phyloP scores from a whole-genome alignment of 2,888 invertebrate species.

The Choreutis nemorana region DNA sequence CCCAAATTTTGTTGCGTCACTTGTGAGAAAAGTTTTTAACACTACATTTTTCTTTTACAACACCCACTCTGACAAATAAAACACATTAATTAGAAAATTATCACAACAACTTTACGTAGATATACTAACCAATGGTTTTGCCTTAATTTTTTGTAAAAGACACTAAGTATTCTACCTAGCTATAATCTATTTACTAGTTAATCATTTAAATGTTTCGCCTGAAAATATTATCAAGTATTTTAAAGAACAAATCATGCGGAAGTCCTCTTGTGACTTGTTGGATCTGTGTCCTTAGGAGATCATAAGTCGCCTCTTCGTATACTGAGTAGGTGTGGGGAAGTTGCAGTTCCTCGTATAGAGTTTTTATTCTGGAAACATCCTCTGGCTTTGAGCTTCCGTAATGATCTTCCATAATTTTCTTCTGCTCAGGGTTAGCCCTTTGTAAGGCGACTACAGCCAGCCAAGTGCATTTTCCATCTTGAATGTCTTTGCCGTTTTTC shows the following conservation, averaged over 20 bases:
- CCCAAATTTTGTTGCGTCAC: no score
- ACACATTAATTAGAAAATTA: no score
- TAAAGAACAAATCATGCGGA: slow-evolving; percentile 83
- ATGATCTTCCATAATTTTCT: slow-evolving; percentile 75
- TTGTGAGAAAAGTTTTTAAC: no score
- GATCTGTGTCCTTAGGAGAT: slow-evolving; percentile 82
- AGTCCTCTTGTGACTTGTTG: slow-evolving; percentile 84
- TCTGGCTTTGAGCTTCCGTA: slow-evolving; percentile 76
- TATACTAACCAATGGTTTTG: not conserved
- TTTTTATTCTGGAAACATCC: slow-evolving; percentile 73
- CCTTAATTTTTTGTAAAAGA: not conserved
- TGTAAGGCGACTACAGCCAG: slow-evolving; percentile 88
- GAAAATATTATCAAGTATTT: slow-evolving; percentile 83
- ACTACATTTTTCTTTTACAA: no score
- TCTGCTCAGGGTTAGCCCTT: slow-evolving; percentile 75
- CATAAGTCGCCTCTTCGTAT: slow-evolving; percentile 86
- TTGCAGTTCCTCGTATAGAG: slow-evolving; percentile 79
- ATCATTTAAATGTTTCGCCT: slow-evolving; percentile 72
- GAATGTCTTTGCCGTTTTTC: slow-evolving; percentile 90
- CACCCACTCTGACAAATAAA: no score
- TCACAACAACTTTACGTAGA: not conserved
- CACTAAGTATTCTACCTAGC: not conserved
- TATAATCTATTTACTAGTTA: not conserved
- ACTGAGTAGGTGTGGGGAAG: slow-evolving; percentile 78
- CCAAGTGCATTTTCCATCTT: slow-evolving; percentile 98